Evolutionary conservation across 2,888 invertebrate species (phyloP).

Genomic region (Philopedon plagiatum): DNA sequence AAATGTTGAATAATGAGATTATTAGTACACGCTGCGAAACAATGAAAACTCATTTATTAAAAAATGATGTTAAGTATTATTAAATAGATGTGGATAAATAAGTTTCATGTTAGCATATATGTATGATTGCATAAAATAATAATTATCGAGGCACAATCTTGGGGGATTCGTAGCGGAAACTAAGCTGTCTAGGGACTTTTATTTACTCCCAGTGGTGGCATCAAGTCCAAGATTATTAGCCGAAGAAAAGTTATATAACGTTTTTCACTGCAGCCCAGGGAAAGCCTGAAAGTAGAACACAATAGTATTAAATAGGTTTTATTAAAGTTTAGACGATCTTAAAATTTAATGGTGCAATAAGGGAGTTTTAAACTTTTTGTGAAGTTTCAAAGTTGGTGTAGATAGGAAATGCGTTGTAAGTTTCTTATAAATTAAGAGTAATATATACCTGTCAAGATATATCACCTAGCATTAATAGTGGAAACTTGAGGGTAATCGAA

Average conservation of each 20-base stretch:
- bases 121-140: background rate
- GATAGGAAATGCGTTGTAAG: too few species aligned
- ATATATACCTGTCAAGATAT: too few species aligned
- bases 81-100: too few species aligned
- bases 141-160: background rate
- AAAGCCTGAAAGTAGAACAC: constrained; percentile 12
- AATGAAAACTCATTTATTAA: too few species aligned
- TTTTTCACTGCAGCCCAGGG: constrained; percentile 6
- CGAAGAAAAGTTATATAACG: constrained; percentile 14
- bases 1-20: too few species aligned
- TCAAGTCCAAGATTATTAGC: constrained; percentile 18
- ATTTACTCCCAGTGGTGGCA: background rate
- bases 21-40: too few species aligned
- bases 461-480: too few species aligned
- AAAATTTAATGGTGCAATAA: background rate
- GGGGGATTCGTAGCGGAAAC: background rate
- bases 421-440: too few species aligned
- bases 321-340: constrained; percentile 7
- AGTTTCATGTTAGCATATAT: too few species aligned
- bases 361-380: too few species aligned
- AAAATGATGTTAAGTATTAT: too few species aligned
- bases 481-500: too few species aligned
- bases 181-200: constrained; percentile 11
- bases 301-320: constrained; percentile 13
- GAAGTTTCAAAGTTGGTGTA: background rate